Percentiles rank a stretch among this genome's conserved stretches.
These are phyloP conservation scores for Oceanites oceanicus DNA, from an alignment of 2,113 vertebrate species.

Conservation along the genomic window DNA sequence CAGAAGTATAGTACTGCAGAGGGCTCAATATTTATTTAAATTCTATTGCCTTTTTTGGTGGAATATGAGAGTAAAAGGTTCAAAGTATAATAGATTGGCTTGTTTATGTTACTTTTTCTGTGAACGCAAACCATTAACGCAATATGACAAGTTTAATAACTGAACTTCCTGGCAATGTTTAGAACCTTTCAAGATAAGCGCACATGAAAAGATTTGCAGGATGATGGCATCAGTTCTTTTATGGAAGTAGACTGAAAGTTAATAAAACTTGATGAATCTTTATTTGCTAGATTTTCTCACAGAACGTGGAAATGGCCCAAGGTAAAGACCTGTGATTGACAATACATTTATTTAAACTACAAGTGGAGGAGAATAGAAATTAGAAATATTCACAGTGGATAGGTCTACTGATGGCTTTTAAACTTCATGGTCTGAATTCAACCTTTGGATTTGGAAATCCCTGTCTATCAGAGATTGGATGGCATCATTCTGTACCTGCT, in stretches of 20 bases:
- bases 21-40: neutral
- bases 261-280: neutral
- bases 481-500: neutral
- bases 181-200: neutral
- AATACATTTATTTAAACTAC: neutral
- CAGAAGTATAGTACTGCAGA: neutral
- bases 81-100: neutral
- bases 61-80: neutral
- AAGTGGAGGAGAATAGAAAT: neutral
- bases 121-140: neutral
- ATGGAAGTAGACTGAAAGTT: neutral
- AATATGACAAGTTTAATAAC: neutral
- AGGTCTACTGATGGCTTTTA: neutral
- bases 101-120: neutral
- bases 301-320: neutral
- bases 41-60: neutral
- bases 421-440: neutral
- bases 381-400: neutral
- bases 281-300: neutral
- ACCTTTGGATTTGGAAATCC: neutral
- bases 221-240: neutral
- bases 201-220: neutral
- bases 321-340: neutral
- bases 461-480: neutral
- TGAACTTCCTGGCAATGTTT: neutral